These are phyloP conservation scores for Mallotus villosus DNA, from an alignment of 2,797 vertebrate species.

Conservation along the genomic window DNA sequence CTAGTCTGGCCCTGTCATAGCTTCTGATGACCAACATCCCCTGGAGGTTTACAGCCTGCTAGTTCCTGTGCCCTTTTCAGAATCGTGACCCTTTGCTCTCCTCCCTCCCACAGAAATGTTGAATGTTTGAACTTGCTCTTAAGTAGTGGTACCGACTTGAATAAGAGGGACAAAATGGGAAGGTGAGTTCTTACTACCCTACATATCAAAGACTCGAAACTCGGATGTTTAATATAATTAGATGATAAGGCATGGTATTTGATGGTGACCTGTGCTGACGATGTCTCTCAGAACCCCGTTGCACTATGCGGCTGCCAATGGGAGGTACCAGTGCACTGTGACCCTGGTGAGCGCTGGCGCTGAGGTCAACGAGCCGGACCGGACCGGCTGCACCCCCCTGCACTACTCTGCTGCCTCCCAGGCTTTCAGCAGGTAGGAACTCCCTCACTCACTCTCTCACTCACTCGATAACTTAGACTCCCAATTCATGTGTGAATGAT, in stretches of 20 bases:
- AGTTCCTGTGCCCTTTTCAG: background rate
- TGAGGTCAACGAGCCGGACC: slow-evolving; percentile 88
- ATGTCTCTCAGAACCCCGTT: slow-evolving; percentile 81
- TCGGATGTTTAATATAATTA: too few relatives aligned
- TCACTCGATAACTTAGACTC: background rate
- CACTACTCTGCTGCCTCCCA: slow-evolving; percentile 95
- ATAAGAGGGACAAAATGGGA: slow-evolving; percentile 92
- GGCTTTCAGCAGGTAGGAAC: slow-evolving; percentile 87
- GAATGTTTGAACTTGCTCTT: slow-evolving; percentile 99
- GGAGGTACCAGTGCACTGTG: slow-evolving; percentile 94
- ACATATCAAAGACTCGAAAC: background rate
- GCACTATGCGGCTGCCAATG: slow-evolving; percentile 95
- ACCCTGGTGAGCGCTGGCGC: slow-evolving; percentile 91
- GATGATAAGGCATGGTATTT: too few relatives aligned
- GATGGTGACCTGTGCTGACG: too few relatives aligned
- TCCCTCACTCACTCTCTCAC: slow-evolving; percentile 1
- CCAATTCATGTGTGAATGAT: background rate
- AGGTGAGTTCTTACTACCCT: slow-evolving; percentile 72
- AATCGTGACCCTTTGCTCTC: slow-evolving; percentile 7
- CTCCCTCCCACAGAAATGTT: slow-evolving; percentile 80
- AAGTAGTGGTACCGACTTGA: slow-evolving; percentile 94
- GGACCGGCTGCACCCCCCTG: slow-evolving; percentile 90
- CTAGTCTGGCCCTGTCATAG: background rate
- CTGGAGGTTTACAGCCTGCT: background rate
- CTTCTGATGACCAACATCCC: background rate